phyloP scores from a whole-genome alignment of 2,888 invertebrate genomes.

The Esperia sulphurella region DNA sequence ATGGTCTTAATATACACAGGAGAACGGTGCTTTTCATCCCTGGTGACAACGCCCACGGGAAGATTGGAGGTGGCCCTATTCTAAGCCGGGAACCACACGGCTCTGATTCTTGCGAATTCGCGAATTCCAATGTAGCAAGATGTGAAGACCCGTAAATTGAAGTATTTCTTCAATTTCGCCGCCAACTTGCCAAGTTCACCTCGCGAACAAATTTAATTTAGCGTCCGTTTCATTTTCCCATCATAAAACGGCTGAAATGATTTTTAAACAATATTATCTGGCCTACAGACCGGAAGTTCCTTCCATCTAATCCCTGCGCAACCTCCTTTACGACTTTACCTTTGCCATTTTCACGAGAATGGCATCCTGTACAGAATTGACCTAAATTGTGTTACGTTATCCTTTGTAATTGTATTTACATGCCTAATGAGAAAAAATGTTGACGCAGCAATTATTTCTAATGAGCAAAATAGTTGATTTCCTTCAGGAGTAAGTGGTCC shows the following conservation, averaged over 20 bases:
- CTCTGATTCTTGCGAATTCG: too few relatives aligned
- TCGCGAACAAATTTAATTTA: conserved; percentile 35
- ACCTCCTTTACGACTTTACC: conserved; percentile 17
- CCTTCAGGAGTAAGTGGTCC: too few relatives aligned
- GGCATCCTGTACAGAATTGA: background rate
- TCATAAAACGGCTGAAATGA: background rate
- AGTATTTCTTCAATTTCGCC: background rate
- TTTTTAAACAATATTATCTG: conserved; percentile 22
- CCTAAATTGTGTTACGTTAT: background rate
- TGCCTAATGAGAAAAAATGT: too few relatives aligned
- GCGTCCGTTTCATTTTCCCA: conserved; percentile 24
- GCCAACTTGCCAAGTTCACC: conserved; percentile 17
- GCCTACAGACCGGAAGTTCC: conserved; percentile 20
- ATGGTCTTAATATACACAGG: too few relatives aligned
- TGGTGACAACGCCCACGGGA: too few relatives aligned
- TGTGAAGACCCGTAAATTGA: background rate
- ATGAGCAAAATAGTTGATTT: too few relatives aligned
- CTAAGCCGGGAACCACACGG: too few relatives aligned
- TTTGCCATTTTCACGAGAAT: conserved; percentile 3
- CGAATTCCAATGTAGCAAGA: too few relatives aligned
- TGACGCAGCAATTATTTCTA: too few relatives aligned
- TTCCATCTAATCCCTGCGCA: conserved; percentile 15
- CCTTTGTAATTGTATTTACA: background rate
- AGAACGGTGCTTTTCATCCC: too few relatives aligned
- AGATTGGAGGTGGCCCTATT: too few relatives aligned